A percentile compares a stretch with the other conserved stretches of the same genome.
Evolutionary conservation across 2,888 invertebrate species (phyloP).

Genomic region (Nineta flava): DNA sequence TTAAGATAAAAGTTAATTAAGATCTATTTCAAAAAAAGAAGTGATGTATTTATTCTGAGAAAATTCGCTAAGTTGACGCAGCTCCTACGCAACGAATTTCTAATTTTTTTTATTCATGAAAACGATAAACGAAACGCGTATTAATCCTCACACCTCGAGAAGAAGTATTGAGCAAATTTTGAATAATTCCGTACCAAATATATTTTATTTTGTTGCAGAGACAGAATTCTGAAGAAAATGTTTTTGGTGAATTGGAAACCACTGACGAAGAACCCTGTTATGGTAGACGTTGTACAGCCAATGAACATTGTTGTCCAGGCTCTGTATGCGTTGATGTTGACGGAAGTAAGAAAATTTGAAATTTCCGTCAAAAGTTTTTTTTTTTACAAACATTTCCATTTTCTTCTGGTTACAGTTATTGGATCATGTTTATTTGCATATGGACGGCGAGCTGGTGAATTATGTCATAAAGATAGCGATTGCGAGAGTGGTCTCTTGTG

Average conservation of each 20-base stretch:
- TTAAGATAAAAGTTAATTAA: too few species aligned
- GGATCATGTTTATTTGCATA: constrained; percentile 52
- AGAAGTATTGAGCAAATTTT: too few species aligned
- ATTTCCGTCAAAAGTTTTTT: constrained; percentile 1
- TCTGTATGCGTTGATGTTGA: constrained; percentile 56
- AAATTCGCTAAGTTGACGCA: too few species aligned
- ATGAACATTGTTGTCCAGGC: constrained; percentile 73
- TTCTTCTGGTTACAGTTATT: constrained; percentile 29
- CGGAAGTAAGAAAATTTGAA: constrained; percentile 29
- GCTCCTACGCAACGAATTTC: too few species aligned
- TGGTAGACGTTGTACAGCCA: constrained; percentile 55
- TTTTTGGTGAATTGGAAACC: constrained; percentile 21
- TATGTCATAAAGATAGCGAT: constrained; percentile 69
- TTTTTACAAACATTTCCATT: not conserved
- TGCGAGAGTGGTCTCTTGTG: constrained; percentile 73
- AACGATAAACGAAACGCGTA: too few species aligned
- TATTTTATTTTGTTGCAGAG: not conserved
- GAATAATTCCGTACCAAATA: not conserved
- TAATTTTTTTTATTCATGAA: too few species aligned
- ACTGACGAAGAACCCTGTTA: constrained; percentile 58
- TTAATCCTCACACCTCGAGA: too few species aligned
- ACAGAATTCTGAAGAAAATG: not conserved
- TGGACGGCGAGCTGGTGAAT: constrained; percentile 65
- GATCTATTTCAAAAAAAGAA: too few species aligned
- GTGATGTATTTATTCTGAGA: too few species aligned